phyloP scores from a whole-genome alignment of 2,797 vertebrate genomes.

The Chromis chromis region DNA sequence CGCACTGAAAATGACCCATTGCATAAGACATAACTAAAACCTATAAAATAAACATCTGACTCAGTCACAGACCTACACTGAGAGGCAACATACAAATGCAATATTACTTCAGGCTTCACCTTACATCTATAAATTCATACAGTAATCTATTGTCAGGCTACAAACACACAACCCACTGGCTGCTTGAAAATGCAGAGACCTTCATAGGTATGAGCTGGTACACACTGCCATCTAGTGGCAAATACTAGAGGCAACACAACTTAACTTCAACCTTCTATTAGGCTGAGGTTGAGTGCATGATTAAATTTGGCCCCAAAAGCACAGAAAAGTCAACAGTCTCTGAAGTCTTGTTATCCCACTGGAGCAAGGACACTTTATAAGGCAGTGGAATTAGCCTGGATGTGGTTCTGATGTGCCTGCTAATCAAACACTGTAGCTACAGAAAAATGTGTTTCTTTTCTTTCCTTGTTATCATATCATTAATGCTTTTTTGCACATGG shows the following conservation, averaged over 20 bases:
- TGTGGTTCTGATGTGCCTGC: not conserved
- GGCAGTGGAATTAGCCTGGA: not conserved
- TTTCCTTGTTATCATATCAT: too few relatives aligned
- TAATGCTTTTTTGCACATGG: not conserved
- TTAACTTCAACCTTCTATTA: not conserved
- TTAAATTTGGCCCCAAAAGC: not conserved
- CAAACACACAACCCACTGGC: too few relatives aligned
- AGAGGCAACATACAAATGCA: not conserved
- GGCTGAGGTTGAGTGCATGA: not conserved
- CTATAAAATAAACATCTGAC: not conserved
- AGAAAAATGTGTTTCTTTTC: not conserved
- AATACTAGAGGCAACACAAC: not conserved
- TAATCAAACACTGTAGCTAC: not conserved
- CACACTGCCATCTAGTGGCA: conserved; percentile 65
- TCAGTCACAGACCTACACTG: not conserved
- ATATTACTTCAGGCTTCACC: not conserved
- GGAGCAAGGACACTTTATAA: not conserved
- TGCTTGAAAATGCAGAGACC: not conserved
- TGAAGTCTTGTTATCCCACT: not conserved
- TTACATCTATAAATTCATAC: not conserved
- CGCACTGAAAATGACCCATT: not conserved
- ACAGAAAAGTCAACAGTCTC: not conserved
- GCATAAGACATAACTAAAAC: not conserved
- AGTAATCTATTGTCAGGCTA: not conserved
- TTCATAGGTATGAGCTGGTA: not conserved